phyloP scores from a whole-genome alignment of 2,113 vertebrate species.

The Hylia prasina region DNA sequence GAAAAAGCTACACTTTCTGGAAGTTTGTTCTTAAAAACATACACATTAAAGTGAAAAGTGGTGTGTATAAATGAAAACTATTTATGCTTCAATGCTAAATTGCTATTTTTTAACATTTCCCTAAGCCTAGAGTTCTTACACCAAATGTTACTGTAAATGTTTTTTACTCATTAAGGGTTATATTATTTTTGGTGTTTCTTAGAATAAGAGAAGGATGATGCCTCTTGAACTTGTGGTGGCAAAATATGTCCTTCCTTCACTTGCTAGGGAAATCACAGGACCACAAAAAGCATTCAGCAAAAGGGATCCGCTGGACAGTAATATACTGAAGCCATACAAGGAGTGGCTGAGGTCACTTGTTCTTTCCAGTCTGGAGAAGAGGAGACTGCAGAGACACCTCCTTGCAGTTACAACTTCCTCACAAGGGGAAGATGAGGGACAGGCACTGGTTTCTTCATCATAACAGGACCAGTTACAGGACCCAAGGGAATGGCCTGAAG shows the following conservation, averaged over 20 bases:
- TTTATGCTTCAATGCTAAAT: neutral
- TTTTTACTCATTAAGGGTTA: neutral
- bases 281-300: neutral
- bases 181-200: neutral
- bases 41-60: neutral
- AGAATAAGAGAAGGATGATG: neutral
- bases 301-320: neutral
- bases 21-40: neutral
- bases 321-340: neutral
- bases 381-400: neutral
- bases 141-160: neutral
- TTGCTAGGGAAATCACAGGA: neutral
- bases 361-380: neutral
- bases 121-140: neutral
- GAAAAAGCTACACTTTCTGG: neutral
- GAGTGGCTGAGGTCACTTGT: neutral
- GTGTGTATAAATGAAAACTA: rapidly evolving
- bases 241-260: neutral
- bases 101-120: neutral
- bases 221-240: neutral
- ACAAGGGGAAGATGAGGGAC: neutral
- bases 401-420: neutral
- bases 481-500: neutral
- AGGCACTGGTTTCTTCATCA: neutral
- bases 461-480: neutral